A percentile compares a stretch with the other conserved stretches of the same genome.
Evolutionary conservation across 2,888 invertebrate species (phyloP).

Genomic region (Coleophora deauratella): DNA sequence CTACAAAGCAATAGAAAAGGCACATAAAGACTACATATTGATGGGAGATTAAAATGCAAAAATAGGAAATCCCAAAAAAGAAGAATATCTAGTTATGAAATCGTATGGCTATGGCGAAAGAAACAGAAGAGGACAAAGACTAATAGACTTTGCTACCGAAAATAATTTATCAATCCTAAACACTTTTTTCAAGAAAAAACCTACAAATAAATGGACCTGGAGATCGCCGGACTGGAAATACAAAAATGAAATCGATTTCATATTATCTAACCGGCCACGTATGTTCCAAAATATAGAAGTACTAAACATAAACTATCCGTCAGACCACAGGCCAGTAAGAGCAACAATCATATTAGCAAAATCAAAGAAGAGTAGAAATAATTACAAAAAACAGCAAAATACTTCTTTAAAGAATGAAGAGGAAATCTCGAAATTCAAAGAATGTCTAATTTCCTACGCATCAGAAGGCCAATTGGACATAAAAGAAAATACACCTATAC

Average conservation of each 20-base stretch:
- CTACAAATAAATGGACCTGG: conserved; percentile 20
- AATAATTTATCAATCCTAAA: conserved; percentile 18
- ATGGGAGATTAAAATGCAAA: conserved; percentile 19
- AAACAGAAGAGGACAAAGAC: conserved; percentile 19
- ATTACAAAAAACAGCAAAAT: conserved; percentile 4
- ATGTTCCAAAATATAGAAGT: conserved; percentile 13
- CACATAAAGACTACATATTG: conserved; percentile 11
- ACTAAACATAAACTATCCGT: conserved; percentile 13
- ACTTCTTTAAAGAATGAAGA: conserved; percentile 9
- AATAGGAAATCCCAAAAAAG: conserved; percentile 14
- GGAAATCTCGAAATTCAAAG: conserved; percentile 8
- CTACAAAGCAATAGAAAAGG: conserved; percentile 8
- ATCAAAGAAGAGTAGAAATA: conserved; percentile 11
- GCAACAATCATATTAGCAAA: conserved; percentile 11
- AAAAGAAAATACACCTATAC: conserved; percentile 5
- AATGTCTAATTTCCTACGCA: neutral
- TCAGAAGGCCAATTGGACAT: neutral
- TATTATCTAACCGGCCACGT: conserved; percentile 14
- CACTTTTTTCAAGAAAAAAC: conserved; percentile 17
- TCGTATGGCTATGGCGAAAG: conserved; percentile 15
- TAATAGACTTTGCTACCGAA: conserved; percentile 19
- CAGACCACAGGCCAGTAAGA: conserved; percentile 17
- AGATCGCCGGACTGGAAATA: conserved; percentile 10
- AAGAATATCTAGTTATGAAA: conserved; percentile 16
- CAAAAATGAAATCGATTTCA: conserved; percentile 20